Base-by-base conservation (phyloP, 2,888 invertebrate genomes). In the Elysia crispata region DNA sequence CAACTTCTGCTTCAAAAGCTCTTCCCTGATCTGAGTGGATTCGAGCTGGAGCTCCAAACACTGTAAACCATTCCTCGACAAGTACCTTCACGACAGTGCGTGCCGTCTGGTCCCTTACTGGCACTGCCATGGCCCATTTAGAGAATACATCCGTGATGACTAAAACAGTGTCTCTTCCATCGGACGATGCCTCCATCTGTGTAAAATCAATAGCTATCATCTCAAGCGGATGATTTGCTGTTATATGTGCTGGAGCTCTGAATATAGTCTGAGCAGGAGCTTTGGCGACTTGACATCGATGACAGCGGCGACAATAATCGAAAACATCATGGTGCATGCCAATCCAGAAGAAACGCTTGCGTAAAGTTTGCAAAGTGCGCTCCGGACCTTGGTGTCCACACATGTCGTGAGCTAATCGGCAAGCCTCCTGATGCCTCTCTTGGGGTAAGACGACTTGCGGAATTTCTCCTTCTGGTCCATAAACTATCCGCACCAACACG, bases 121-220 rank as follows among this genome's bases (percentile, higher is more conserved):
- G 84, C 25, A 84, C 50, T 1, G 86, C 84, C 41, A 79, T 78
- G 1, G 85, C 82, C 41, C 76, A 86, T 67, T 86, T 84, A n/a
- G 83, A 84, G 79, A 85, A 87, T 20, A 84, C 79, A 72, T 86
- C 86, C 1, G 85, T 84, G 73, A 86, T 80, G 11, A 86, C 85
- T n/a, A 86, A 64, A 11, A 86, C 85, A 70, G 85, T 83, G 62
- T 86, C 85, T 6, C 62, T 20, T 13, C 84, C 84, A 79, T 81
- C 74, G 23, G 54, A 66, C 20, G 81, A 78, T 72, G 33, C 67
- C 54, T 86, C 83, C 50, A 86, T 69, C 5, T 81, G n/a, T 0
- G 84, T 83, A 64, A 86, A 87, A 74, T 86, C 86, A 23, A 86
- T 82, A 8, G 83, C 82, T 15, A 87, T 62, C 18, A 84, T 74